Evolutionary conservation across 2,797 vertebrate genomes (phyloP), one percentile per base, ranked within the genome.

Genomic region (Sebastes variabilis): DNA sequence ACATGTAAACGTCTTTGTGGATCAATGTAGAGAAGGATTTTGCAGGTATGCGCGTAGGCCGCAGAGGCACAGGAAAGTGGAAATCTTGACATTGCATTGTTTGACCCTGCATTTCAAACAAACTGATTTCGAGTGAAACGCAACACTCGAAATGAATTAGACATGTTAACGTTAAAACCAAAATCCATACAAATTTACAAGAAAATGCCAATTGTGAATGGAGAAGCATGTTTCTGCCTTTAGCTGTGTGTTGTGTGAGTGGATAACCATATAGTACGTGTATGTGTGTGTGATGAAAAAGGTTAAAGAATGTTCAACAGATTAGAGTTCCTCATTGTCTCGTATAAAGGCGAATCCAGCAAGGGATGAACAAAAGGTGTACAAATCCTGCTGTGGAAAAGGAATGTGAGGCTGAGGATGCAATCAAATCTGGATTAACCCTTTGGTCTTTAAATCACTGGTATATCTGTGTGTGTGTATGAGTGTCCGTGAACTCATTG

Each of bases 391-490:
- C 66, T 62, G 54, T 78, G 25, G 46, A 66, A 70, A 42, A 67
- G 24, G 58, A 81, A 79, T 71, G 52, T 1, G 22, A 61, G 66
- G 72, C n/a, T 4, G 66, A 29, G 54, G 38, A 36, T 68, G 59
- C 75, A 84, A 89, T 92, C 72, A 75, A 81, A 84, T 84, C 54
- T 24, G 38, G 72, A 84, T 89, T 81, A 82, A 75, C 25, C 61
- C 69, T 70, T 72, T 61, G 71, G 66, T 76, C 77, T 67, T 38
- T 46, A 56, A 67, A 46, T 61, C 18, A 32, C 8, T 38, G 22
- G 55, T 13, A 13, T 32, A 60, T 54, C 12, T 30, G 49, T 68
- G 55, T 56, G 58, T 69, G 25, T 36, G 27, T 65, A 52, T 66
- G 36, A 12, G 29, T 34, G 32, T 24, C 4, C 1, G 34, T 25